These are phyloP conservation scores for Garra rufa DNA, from an alignment of 2,113 vertebrate genomes.

Conservation along the genomic window DNA sequence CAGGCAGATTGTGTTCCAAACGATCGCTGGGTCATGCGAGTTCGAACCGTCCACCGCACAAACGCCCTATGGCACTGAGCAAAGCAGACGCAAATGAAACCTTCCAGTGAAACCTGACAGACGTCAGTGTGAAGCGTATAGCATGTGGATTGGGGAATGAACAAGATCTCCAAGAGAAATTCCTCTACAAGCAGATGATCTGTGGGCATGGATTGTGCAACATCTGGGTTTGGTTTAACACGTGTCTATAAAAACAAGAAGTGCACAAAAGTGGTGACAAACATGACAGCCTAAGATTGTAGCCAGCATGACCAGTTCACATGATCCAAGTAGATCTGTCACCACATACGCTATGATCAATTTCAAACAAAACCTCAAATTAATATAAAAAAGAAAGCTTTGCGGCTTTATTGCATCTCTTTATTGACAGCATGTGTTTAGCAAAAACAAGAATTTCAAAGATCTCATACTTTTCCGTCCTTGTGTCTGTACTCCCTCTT, in stretches of 20 bases:
- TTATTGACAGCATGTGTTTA: neutral
- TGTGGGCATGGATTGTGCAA: slow-evolving; percentile 13
- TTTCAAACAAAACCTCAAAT: neutral
- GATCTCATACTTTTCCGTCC: neutral
- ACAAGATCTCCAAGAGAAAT: neutral
- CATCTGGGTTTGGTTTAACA: slow-evolving; percentile 40
- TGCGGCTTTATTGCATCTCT: neutral
- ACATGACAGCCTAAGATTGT: neutral
- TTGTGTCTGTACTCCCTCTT: neutral
- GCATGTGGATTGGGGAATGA: too few relatives aligned
- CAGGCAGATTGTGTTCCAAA: slow-evolving; percentile 13
- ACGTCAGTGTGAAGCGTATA: neutral
- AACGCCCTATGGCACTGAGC: neutral
- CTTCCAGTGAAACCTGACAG: neutral
- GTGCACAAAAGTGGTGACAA: slow-evolving; percentile 11
- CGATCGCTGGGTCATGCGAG: neutral
- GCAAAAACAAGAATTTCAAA: neutral
- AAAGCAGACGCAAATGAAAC: slow-evolving; percentile 6
- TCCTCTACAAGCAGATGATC: slow-evolving; percentile 14
- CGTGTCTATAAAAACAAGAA: slow-evolving; percentile 10
- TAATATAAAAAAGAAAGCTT: neutral
- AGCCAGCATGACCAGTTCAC: neutral
- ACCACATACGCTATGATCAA: neutral
- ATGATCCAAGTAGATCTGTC: neutral
- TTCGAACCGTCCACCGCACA: neutral